Conservation (phyloP, 2,113 vertebrate genomes). For the Strigops habroptila region DNA sequence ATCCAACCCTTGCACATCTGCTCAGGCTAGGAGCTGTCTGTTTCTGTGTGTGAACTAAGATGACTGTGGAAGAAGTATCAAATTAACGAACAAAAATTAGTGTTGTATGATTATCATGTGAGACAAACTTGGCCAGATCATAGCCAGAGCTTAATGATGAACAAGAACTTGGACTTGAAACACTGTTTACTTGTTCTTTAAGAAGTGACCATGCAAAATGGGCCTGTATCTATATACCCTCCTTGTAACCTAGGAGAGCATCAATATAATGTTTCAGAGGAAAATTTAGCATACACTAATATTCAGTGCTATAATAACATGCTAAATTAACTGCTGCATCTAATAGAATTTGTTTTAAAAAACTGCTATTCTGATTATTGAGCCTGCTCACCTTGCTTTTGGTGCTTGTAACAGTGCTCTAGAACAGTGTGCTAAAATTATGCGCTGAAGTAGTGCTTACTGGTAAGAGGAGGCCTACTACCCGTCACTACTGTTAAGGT, state of each 20-base stretch:
- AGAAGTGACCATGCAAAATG: background rate
- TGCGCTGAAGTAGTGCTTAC: background rate
- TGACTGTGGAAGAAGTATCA: background rate
- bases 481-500: background rate
- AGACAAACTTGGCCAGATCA: background rate
- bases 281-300: background rate
- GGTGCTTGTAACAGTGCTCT: background rate
- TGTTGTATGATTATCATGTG: background rate
- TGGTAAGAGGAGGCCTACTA: background rate
- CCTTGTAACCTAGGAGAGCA: background rate
- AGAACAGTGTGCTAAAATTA: background rate
- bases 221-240: background rate
- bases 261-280: background rate
- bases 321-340: background rate
- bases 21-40: background rate
- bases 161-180: background rate
- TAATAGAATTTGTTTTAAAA: background rate
- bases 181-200: background rate
- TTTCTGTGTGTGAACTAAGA: background rate
- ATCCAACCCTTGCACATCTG: background rate
- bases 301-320: background rate
- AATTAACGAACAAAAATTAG: background rate
- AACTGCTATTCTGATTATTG: background rate
- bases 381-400: background rate
- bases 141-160: background rate